Percentiles rank a stretch among this genome's conserved stretches.
These are phyloP conservation scores for Coturnix japonica DNA, from an alignment of 2,113 vertebrate species.

Conservation along the genomic window DNA sequence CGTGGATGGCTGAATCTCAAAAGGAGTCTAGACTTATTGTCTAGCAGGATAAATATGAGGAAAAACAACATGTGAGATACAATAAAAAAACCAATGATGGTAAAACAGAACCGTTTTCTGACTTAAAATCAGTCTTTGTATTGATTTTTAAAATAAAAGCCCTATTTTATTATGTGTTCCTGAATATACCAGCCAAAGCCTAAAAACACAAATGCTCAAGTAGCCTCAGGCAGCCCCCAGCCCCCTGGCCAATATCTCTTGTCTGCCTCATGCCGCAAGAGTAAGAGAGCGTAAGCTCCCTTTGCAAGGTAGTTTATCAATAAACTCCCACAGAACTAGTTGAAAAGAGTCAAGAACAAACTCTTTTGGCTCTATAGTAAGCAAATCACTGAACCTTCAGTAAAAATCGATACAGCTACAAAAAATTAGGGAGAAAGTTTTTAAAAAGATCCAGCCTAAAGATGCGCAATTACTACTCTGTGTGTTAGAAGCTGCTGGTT, in stretches of 20 bases:
- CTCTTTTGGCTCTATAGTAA: background rate
- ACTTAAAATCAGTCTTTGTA: slow-evolving; percentile 70
- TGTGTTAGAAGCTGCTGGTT: background rate
- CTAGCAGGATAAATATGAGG: slow-evolving; percentile 6
- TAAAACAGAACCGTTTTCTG: slow-evolving; percentile 51
- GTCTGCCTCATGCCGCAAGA: slow-evolving; percentile 14
- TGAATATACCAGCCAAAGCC: slow-evolving; percentile 65
- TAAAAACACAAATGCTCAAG: slow-evolving; percentile 17
- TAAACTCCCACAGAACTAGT: slow-evolving; percentile 21
- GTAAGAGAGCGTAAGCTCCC: background rate
- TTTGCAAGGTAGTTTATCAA: slow-evolving; percentile 27
- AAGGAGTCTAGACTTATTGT: background rate
- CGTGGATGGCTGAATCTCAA: background rate
- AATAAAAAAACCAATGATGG: slow-evolving; percentile 45
- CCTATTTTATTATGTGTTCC: slow-evolving; percentile 63
- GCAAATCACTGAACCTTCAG: slow-evolving; percentile 2
- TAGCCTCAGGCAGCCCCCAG: slow-evolving; percentile 20
- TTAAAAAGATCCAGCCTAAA: background rate
- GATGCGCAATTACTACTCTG: background rate
- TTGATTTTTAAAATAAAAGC: slow-evolving; percentile 74
- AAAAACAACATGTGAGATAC: slow-evolving; percentile 28
- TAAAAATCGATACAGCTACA: background rate
- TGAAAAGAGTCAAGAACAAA: background rate
- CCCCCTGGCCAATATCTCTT: slow-evolving; percentile 66
- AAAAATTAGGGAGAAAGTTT: slow-evolving; percentile 3